Evolutionary conservation across 1,140 invertebrate genomes (phyloP).

Genomic region (Drosophila pseudoobscura): DNA sequence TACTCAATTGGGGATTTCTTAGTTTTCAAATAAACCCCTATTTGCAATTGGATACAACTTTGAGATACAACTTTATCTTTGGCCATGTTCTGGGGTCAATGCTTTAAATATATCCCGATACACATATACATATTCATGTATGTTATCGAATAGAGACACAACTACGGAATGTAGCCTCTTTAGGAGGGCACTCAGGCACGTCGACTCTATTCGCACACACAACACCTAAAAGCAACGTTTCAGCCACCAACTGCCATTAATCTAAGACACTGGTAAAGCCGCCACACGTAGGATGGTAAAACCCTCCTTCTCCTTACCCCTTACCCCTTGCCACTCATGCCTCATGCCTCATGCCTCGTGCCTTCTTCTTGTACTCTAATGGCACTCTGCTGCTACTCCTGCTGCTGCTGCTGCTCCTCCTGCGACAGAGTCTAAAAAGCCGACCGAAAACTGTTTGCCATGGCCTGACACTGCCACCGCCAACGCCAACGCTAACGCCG

Average conservation of each 20-base stretch:
- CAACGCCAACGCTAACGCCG: conserved; percentile 50
- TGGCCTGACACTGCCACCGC: conserved; percentile 22
- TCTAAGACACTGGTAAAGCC: conserved; percentile 45
- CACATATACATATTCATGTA: too few species aligned
- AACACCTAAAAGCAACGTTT: conserved; percentile 47
- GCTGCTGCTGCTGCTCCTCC: conserved; percentile 11
- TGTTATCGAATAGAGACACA: conserved; percentile 1
- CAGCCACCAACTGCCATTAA: conserved; percentile 55
- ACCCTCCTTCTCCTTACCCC: neutral
- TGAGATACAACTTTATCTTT: too few species aligned
- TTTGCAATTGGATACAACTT: too few species aligned
- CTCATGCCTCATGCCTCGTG: neutral
- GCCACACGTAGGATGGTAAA: conserved; percentile 29
- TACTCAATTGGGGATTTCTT: too few species aligned
- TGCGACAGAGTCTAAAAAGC: conserved; percentile 52
- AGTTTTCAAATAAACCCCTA: too few species aligned
- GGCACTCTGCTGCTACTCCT: conserved; percentile 33
- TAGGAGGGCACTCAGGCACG: conserved; percentile 50
- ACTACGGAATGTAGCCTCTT: neutral
- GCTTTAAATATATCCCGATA: too few species aligned
- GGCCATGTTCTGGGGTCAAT: too few species aligned
- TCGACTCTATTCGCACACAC: conserved; percentile 17
- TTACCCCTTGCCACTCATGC: conserved; percentile 6
- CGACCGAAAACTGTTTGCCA: conserved; percentile 54
- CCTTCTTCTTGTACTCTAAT: conserved; percentile 32